Percentiles rank a stretch among this genome's conserved stretches.
These are phyloP conservation scores for Oryzias woworae DNA, from an alignment of 2,113 vertebrate species.

Conservation along the genomic window DNA sequence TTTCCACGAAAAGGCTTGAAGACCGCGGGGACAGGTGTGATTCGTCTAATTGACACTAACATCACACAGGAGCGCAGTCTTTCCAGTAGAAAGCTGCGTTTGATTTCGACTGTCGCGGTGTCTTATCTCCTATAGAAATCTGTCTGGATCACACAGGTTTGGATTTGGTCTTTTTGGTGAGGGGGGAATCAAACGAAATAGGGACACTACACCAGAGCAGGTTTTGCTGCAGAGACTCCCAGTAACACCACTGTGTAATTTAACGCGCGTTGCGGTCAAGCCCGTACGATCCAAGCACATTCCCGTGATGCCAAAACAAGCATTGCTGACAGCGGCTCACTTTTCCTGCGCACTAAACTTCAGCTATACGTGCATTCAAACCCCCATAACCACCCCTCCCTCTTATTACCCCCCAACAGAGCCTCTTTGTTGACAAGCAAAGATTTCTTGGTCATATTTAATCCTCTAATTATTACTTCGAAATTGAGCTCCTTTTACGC, in stretches of 20 bases:
- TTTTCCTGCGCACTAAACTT: conserved; percentile 76
- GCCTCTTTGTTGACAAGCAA: conserved; percentile 64
- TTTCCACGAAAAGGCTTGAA: neutral
- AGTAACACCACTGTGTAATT: conserved; percentile 78
- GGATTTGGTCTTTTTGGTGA: too few species aligned
- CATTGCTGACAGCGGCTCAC: conserved; percentile 75
- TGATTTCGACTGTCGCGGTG: neutral
- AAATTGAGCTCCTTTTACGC: conserved; percentile 16
- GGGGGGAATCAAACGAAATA: conserved; percentile 9
- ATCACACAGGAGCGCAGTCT: neutral
- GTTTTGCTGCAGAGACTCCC: conserved; percentile 72
- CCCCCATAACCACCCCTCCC: conserved; percentile 1
- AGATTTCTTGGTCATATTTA: conserved; percentile 52
- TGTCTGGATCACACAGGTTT: too few species aligned
- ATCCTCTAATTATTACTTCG: conserved; percentile 30
- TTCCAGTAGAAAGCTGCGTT: neutral
- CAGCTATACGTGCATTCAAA: conserved; percentile 58
- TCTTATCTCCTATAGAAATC: neutral
- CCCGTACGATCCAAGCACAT: conserved; percentile 79
- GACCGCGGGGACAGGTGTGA: conserved; percentile 7
- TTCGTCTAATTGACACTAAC: neutral
- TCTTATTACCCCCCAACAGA: conserved; percentile 41
- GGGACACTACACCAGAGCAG: conserved; percentile 59
- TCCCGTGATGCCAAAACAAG: conserved; percentile 81
- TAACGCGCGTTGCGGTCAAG: conserved; percentile 78